phyloP scores from a whole-genome alignment of 2,797 vertebrate genomes.

The Jordanella pulchra region DNA sequence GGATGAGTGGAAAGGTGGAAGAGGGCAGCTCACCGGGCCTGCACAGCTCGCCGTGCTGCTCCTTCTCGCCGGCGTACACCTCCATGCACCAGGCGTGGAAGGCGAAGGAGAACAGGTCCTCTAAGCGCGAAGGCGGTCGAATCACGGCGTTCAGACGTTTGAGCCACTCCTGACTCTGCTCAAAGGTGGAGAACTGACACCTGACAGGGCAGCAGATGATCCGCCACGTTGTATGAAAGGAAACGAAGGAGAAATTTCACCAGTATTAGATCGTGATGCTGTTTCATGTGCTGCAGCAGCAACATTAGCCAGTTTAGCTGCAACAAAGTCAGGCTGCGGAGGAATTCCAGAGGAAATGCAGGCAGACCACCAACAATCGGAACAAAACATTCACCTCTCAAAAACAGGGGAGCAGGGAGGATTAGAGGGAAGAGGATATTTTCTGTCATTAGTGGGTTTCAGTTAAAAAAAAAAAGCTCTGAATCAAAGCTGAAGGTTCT shows the following conservation, averaged over 20 bases:
- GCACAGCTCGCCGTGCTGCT: constrained; percentile 93
- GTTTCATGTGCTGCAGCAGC: background rate
- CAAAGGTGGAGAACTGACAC: constrained; percentile 95
- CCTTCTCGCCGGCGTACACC: constrained; percentile 92
- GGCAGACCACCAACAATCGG: background rate
- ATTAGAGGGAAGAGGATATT: background rate
- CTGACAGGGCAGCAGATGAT: constrained; percentile 68
- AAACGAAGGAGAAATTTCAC: background rate
- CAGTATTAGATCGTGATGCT: background rate
- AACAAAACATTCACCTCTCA: background rate
- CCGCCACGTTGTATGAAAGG: background rate
- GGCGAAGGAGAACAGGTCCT: constrained; percentile 96
- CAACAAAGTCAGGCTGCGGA: background rate
- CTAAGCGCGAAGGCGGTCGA: constrained; percentile 89
- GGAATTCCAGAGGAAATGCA: background rate
- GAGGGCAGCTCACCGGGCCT: constrained; percentile 84
- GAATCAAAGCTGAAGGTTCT: background rate
- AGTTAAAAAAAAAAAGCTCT: background rate
- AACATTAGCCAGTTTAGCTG: background rate
- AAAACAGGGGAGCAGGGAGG: background rate
- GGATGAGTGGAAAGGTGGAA: background rate
- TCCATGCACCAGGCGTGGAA: constrained; percentile 98
- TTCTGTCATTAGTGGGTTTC: background rate
- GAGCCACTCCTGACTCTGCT: constrained; percentile 97
- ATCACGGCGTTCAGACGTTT: constrained; percentile 87